phyloP scores from a whole-genome alignment of 2,888 invertebrate species.

The Odontothrips loti region DNA sequence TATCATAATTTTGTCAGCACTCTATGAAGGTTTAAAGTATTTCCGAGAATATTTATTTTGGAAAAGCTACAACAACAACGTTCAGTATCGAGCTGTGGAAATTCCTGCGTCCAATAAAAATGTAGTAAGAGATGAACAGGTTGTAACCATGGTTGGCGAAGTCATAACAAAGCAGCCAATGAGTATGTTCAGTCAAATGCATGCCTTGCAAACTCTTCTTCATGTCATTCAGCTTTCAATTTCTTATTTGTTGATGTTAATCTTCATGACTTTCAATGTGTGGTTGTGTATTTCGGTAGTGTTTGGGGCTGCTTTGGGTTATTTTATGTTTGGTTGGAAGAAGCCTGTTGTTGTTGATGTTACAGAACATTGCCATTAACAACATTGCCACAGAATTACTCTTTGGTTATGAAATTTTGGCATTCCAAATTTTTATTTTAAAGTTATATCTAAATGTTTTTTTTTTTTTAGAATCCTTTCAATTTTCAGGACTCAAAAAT shows the following conservation, averaged over 20 bases:
- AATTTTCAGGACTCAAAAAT: background rate
- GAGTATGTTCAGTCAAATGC: conserved; percentile 80
- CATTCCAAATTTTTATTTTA: background rate
- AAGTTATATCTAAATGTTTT: background rate
- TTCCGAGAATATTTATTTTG: conserved; percentile 76
- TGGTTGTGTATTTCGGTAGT: conserved; percentile 90
- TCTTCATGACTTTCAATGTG: conserved; percentile 95
- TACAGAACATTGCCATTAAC: conserved; percentile 92
- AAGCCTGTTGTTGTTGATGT: conserved; percentile 90
- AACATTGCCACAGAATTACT: background rate
- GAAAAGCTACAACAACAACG: conserved; percentile 71
- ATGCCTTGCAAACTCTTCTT: conserved; percentile 79
- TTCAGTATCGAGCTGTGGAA: conserved; percentile 75
- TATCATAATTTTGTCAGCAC: conserved; percentile 84
- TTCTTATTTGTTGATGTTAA: conserved; percentile 90
- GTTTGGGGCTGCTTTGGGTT: conserved; percentile 82
- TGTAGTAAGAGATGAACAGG: conserved; percentile 62
- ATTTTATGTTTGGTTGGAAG: conserved; percentile 94
- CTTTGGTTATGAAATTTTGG: background rate
- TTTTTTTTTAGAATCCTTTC: background rate
- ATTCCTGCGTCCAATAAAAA: conserved; percentile 53
- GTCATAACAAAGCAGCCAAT: conserved; percentile 68
- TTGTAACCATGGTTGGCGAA: conserved; percentile 69
- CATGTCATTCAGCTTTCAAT: conserved; percentile 86
- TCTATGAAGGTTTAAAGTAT: conserved; percentile 95